These are phyloP conservation scores for Calephelis perditalis DNA, from an alignment of 2,888 invertebrate genomes.

Conservation along the genomic window DNA sequence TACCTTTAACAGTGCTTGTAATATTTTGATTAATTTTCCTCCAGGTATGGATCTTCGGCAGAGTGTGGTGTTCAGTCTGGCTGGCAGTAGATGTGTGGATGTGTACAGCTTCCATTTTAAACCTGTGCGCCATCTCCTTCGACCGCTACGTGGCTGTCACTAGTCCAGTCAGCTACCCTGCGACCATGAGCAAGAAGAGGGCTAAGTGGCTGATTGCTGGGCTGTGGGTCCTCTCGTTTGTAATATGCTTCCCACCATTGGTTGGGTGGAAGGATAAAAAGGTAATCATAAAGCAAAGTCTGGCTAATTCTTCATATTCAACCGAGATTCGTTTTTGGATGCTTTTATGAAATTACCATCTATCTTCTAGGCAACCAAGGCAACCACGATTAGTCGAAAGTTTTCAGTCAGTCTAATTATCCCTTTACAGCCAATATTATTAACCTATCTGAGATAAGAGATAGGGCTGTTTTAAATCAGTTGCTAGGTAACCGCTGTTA, in stretches of 20 bases:
- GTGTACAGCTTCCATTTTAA: slow-evolving; percentile 98
- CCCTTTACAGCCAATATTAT: no score
- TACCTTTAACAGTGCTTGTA: no score
- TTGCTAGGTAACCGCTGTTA: no score
- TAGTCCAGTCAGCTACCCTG: slow-evolving; percentile 96
- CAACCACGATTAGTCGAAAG: no score
- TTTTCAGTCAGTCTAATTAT: no score
- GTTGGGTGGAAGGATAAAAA: slow-evolving; percentile 91
- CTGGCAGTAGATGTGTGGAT: slow-evolving; percentile 98
- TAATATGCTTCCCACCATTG: slow-evolving; percentile 97
- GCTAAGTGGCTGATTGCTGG: slow-evolving; percentile 92
- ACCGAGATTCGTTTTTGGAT: no score
- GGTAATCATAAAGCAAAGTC: no score
- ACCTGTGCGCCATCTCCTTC: slow-evolving; percentile 96
- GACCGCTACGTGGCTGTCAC: slow-evolving; percentile 98
- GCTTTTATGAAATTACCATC: no score
- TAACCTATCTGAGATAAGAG: no score
- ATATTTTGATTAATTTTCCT: slow-evolving; percentile 15
- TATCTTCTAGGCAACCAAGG: no score
- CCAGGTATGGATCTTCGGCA: slow-evolving; percentile 97
- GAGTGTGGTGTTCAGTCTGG: slow-evolving; percentile 97
- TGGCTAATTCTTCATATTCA: no score
- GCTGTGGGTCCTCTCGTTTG: slow-evolving; percentile 96
- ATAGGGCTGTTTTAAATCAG: no score
- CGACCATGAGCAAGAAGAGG: slow-evolving; percentile 90